These are phyloP conservation scores for Eubucco bourcierii DNA, from an alignment of 2,113 vertebrate genomes.

Conservation along the genomic window DNA sequence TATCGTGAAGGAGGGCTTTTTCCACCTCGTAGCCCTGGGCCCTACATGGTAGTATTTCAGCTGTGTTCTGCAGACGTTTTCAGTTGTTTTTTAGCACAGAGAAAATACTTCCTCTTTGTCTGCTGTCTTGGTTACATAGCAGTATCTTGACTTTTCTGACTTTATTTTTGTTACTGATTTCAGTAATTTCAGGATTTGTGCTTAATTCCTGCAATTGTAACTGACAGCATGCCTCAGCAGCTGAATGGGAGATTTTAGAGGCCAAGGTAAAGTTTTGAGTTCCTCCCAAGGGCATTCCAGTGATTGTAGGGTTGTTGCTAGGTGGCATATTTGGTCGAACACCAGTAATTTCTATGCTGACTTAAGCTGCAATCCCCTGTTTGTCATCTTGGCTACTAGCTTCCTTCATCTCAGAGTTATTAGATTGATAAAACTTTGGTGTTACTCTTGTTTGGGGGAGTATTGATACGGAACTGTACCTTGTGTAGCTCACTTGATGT, in stretches of 20 bases:
- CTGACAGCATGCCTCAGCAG: rapidly evolving
- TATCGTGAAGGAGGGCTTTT: not conserved
- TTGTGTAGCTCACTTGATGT: not conserved
- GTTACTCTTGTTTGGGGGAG: not conserved
- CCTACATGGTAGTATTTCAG: not conserved
- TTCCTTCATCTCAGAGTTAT: not conserved
- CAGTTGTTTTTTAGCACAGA: not conserved
- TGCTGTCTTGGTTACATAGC: not conserved
- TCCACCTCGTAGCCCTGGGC: not conserved
- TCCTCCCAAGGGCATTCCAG: not conserved
- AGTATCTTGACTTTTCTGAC: not conserved
- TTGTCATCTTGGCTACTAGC: not conserved
- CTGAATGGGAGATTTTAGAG: not conserved
- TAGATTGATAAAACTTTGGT: not conserved
- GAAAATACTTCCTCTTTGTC: not conserved
- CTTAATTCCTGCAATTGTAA: not conserved
- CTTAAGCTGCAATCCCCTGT: not conserved
- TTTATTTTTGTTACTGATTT: not conserved
- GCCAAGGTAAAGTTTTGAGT: slow-evolving; percentile 22
- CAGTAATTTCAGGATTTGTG: not conserved
- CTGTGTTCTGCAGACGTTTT: not conserved
- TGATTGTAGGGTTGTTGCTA: not conserved
- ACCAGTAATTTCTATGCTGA: not conserved
- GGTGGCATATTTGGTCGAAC: not conserved
- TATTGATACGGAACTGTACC: not conserved